A percentile compares a stretch with the other conserved stretches of the same genome.
Conservation (phyloP, 2,888 invertebrate genomes). For the Agrilus mali region DNA sequence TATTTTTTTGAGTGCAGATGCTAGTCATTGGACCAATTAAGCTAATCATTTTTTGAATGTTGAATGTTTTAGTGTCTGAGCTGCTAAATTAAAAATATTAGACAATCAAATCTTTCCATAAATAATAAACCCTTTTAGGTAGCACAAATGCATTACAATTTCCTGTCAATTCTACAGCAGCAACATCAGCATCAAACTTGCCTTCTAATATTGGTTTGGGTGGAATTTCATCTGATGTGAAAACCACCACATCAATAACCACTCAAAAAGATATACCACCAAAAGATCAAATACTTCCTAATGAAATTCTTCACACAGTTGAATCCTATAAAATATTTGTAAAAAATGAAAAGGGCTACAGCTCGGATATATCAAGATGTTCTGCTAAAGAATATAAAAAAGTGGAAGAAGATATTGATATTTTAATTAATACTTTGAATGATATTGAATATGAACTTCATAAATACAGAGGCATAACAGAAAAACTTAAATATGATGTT, state of each 20-base stretch:
- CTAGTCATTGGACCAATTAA: no score
- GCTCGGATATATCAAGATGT: slow-evolving; percentile 62
- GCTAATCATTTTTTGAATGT: no score
- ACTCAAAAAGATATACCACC: slow-evolving; percentile 38
- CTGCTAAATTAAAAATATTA: no score
- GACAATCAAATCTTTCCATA: no score
- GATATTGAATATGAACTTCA: slow-evolving; percentile 50
- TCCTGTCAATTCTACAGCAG: slow-evolving; percentile 9
- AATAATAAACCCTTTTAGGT: background rate
- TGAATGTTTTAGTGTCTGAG: no score
- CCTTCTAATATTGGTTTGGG: slow-evolving; percentile 46
- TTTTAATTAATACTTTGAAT: slow-evolving; percentile 44
- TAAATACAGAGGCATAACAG: slow-evolving; percentile 44
- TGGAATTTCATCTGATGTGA: slow-evolving; percentile 44
- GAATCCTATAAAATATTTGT: slow-evolving; percentile 73
- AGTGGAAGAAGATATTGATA: slow-evolving; percentile 49
- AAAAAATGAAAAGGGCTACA: slow-evolving; percentile 70
- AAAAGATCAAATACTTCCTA: slow-evolving; percentile 57
- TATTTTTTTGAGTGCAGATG: no score
- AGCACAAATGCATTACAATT: background rate
- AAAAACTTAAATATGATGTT: slow-evolving; percentile 59
- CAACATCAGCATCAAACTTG: slow-evolving; percentile 27
- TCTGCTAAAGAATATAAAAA: slow-evolving; percentile 49
- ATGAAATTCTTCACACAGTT: slow-evolving; percentile 64
- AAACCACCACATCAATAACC: slow-evolving; percentile 21